These are phyloP conservation scores for Synanthedon andrenaeformis DNA, from an alignment of 2,888 invertebrate genomes.

Conservation along the genomic window DNA sequence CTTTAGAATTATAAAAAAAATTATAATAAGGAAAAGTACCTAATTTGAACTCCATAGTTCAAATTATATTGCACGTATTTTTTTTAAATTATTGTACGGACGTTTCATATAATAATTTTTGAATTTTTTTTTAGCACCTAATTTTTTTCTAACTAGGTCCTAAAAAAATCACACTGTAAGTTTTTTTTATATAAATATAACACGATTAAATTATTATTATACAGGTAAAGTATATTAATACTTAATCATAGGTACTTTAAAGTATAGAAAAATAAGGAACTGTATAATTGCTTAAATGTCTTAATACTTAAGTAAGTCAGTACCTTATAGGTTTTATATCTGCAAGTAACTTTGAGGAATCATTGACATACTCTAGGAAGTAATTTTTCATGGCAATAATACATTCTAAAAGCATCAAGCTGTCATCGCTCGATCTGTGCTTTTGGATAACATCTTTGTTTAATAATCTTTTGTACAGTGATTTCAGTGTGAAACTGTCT, in stretches of 20 bases:
- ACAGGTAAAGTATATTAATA: too few relatives aligned
- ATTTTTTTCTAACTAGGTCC: too few relatives aligned
- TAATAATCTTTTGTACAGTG: constrained; percentile 68
- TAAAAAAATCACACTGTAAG: too few relatives aligned
- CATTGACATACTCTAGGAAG: constrained; percentile 70
- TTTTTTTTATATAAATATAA: too few relatives aligned
- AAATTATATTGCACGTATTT: too few relatives aligned
- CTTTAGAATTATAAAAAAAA: too few relatives aligned
- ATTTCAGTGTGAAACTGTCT: constrained; percentile 56
- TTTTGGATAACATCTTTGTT: constrained; percentile 46
- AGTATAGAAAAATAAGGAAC: not conserved
- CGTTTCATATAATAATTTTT: too few relatives aligned
- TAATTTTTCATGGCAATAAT: constrained; percentile 64
- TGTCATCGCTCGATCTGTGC: constrained; percentile 79
- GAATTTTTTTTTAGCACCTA: too few relatives aligned
- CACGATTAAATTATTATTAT: too few relatives aligned
- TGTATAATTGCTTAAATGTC: not conserved
- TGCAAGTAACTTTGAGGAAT: constrained; percentile 25
- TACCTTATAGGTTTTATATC: constrained; percentile 22
- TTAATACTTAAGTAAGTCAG: not conserved
- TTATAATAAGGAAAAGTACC: too few relatives aligned
- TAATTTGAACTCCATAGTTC: too few relatives aligned
- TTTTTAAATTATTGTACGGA: too few relatives aligned
- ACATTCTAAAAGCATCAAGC: constrained; percentile 73
- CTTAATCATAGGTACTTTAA: not conserved